These are phyloP conservation scores for Rhizomys pruinosus DNA, from an alignment of 2,113 vertebrate species.

Conservation along the genomic window DNA sequence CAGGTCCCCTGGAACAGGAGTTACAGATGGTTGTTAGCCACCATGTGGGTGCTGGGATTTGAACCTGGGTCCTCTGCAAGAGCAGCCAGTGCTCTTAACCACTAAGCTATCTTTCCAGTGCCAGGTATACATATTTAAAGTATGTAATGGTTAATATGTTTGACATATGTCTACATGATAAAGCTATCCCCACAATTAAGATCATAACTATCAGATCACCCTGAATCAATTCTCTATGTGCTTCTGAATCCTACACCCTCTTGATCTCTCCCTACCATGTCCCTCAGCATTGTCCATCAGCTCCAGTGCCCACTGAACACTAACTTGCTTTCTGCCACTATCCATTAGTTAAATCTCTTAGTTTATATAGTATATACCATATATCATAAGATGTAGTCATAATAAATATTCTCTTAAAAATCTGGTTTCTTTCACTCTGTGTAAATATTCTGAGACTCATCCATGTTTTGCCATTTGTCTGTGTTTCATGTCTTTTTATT, in stretches of 20 bases:
- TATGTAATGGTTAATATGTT: neutral
- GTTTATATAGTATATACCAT: neutral
- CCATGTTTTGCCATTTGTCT: neutral
- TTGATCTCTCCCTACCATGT: neutral
- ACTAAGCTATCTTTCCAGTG: too few species aligned
- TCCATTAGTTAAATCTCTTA: neutral
- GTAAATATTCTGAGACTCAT: conserved; percentile 44
- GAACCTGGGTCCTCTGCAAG: too few species aligned
- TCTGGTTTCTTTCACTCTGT: conserved; percentile 11
- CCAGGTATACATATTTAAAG: conserved; percentile 18
- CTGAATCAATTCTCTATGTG: neutral
- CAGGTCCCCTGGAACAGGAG: too few species aligned
- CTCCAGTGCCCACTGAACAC: too few species aligned
- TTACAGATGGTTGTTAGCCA: too few species aligned
- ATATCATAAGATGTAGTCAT: neutral
- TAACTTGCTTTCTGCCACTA: neutral
- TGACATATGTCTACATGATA: neutral
- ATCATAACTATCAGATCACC: neutral
- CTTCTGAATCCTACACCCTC: neutral
- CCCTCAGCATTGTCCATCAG: too few species aligned
- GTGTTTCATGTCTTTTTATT: conserved; percentile 34
- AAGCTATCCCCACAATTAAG: neutral
- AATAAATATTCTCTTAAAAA: too few species aligned
- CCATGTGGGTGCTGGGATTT: too few species aligned
- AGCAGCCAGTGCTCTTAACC: too few species aligned